Evolutionary conservation across 1,140 invertebrate genomes (phyloP), one percentile per base, ranked within the genome.

Genomic region (Pseudomyrmex cubaensis): DNA sequence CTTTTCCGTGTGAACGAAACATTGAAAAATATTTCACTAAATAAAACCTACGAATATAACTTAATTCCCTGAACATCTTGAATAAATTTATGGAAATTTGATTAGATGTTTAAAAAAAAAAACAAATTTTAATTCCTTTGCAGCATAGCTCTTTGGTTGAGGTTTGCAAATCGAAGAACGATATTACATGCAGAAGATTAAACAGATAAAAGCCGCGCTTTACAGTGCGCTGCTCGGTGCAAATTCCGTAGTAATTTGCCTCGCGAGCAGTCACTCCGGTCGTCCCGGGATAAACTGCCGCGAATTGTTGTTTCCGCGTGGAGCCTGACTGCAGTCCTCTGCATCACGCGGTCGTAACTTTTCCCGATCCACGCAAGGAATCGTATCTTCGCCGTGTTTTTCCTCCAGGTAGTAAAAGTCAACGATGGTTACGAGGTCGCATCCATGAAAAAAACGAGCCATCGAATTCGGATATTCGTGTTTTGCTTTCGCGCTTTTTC

Each of bases 361-460:
- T 62, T 62, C 48, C 57, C 75, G 20, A 61, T 25, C 17, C 74
- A 62, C 57, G n/a, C 56, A 62, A 70, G 17, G 50, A 10, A 84
- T 61, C 15, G 62, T 67, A 22, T 17, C 12, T 52, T 25, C 48
- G 35, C 62, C 52, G n/a, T 56, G 44, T 52, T 46, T 35, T 72
- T 66, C 22, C 48, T 57, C 35, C 10, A 25, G 64, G n/a, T 48
- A 44, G 22, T 85, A 57, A 73, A 85, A 86, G 56, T 82, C 85
- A 44, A n/a, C 15, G 20, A 86, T 20, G n/a, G 50, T 84, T 80
- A 80, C 66, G 22, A 78, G 1, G 22, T 46, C 25, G 44, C 66
- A 59, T 86, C n/a, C 54, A 67, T 56, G 17, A 57, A 67, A 74
- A 62, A 70, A 82, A 13, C n/a, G 7, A 35, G 12, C 35, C 12